Conservation (phyloP, 2,888 invertebrate genomes). For the Microplitis manilae region DNA sequence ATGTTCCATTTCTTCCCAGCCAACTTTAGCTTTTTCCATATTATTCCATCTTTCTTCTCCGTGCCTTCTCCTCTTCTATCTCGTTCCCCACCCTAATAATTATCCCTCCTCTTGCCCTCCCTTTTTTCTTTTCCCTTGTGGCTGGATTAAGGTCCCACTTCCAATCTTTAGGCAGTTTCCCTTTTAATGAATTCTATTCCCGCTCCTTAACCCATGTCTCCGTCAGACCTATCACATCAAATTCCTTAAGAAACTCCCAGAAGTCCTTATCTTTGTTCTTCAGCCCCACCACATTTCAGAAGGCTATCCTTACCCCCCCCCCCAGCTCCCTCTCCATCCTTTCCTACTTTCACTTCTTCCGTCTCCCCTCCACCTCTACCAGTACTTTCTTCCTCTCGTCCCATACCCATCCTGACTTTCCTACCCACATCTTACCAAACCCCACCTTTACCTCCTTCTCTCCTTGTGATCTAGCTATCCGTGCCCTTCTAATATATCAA, state of each 20-base stretch:
- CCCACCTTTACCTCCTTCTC: neutral
- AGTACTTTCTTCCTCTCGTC: neutral
- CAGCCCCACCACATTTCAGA: neutral
- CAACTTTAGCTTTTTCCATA: too few species aligned
- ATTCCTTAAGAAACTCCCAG: neutral
- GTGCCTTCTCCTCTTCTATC: too few species aligned
- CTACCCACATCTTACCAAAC: neutral
- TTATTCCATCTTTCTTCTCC: too few species aligned
- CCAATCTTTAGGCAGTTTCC: too few species aligned
- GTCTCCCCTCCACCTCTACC: neutral
- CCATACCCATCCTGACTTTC: neutral
- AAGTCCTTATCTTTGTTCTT: neutral
- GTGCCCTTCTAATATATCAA: neutral
- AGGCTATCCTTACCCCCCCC: neutral
- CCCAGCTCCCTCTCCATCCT: neutral
- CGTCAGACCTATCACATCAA: neutral
- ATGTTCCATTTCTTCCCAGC: too few species aligned
- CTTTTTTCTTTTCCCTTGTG: too few species aligned
- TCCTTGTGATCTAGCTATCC: neutral
- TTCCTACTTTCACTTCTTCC: neutral
- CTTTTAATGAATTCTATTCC: too few species aligned
- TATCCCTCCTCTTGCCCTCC: too few species aligned
- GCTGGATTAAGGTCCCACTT: too few species aligned
- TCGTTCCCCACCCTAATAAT: too few species aligned
- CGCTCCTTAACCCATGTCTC: neutral